A percentile compares a stretch with the other conserved stretches of the same genome.
Evolutionary conservation across 2,113 vertebrate genomes (phyloP).

Genomic region (Chamaetylas fuelleborni): DNA sequence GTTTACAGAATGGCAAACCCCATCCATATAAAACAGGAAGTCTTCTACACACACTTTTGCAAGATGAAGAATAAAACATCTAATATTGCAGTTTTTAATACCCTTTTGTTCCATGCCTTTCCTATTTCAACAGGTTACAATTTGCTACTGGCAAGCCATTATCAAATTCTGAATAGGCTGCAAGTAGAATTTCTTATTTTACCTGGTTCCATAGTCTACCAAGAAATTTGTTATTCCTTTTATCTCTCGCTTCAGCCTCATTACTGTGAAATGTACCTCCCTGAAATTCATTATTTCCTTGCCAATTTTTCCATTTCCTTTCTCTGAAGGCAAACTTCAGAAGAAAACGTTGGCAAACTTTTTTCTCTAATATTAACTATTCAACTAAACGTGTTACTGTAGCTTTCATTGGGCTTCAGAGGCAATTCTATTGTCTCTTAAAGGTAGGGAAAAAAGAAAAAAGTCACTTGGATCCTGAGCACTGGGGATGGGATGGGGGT

Average conservation of each 20-base stretch:
- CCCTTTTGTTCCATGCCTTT: not conserved
- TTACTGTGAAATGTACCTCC: not conserved
- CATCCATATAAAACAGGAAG: not conserved
- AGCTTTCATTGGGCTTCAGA: not conserved
- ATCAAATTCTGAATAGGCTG: not conserved
- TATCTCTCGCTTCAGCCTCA: not conserved
- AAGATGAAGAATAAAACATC: not conserved
- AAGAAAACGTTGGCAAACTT: not conserved
- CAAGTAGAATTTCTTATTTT: not conserved
- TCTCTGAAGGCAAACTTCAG: not conserved
- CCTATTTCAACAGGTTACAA: not conserved
- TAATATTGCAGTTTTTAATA: not conserved
- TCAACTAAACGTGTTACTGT: accelerated
- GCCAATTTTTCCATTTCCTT: not conserved
- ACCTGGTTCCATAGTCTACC: not conserved
- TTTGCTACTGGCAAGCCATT: not conserved
- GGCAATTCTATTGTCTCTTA: not conserved
- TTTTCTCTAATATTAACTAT: not conserved
- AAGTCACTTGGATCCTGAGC: not conserved
- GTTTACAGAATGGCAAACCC: not conserved
- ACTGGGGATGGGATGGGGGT: not conserved
- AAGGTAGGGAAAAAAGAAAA: not conserved
- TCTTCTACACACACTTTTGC: not conserved
- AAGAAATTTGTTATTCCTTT: not conserved
- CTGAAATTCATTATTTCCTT: not conserved